A percentile compares a stretch with the other conserved stretches of the same genome.
phyloP scores from a whole-genome alignment of 2,888 invertebrate genomes.

The Chromoteleia sp. region DNA sequence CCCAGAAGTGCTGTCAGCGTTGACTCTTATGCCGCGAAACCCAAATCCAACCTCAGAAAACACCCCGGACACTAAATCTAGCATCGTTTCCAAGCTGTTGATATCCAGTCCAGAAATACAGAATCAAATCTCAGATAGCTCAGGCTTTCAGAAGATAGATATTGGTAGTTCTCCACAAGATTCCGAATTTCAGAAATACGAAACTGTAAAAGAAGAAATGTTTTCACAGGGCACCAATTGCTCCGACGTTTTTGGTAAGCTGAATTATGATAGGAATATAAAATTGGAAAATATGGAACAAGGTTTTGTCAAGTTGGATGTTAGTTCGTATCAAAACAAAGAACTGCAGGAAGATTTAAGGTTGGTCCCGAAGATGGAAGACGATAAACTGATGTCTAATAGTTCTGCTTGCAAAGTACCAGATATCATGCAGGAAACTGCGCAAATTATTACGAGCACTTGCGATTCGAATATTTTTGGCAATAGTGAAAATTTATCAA shows the following conservation, averaged over 20 bases:
- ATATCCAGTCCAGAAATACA: conserved; percentile 81
- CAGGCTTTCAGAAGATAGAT: conserved; percentile 81
- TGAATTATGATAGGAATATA: conserved; percentile 73
- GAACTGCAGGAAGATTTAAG: conserved; percentile 40
- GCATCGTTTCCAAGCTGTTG: conserved; percentile 77
- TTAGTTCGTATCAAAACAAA: conserved; percentile 74
- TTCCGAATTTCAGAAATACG: conserved; percentile 69
- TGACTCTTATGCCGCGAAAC: conserved; percentile 81
- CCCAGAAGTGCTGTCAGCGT: conserved; percentile 81
- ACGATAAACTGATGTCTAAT: conserved; percentile 33
- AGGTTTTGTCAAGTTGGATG: conserved; percentile 80
- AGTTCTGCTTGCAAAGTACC: conserved; percentile 72
- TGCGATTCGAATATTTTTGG: conserved; percentile 80
- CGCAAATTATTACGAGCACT: conserved; percentile 78
- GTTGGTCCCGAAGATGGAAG: conserved; percentile 39
- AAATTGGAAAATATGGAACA: conserved; percentile 76
- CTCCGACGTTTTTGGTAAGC: conserved; percentile 75
- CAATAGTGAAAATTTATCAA: conserved; percentile 78
- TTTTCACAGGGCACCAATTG: conserved; percentile 70
- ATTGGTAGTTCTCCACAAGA: conserved; percentile 74
- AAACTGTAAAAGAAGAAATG: conserved; percentile 46
- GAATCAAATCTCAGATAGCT: conserved; percentile 79
- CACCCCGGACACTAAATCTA: conserved; percentile 59
- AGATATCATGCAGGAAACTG: conserved; percentile 77
- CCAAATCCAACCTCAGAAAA: conserved; percentile 71